phyloP scores from a whole-genome alignment of 2,113 vertebrate species.

The Apteryx mantelli region DNA sequence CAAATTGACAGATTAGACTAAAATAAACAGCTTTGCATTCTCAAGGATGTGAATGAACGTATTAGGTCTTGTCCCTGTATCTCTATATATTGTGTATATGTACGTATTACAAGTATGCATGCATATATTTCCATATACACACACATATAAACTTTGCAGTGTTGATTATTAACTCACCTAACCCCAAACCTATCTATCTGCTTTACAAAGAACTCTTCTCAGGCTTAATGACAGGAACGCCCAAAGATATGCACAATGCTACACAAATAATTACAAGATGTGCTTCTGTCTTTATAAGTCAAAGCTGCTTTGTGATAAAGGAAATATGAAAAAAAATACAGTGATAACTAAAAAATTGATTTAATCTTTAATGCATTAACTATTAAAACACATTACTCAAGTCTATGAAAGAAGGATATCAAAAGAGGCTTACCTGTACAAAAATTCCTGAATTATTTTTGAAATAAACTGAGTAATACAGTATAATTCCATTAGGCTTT shows the following conservation, averaged over 20 bases:
- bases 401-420: background rate
- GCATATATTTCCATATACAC: background rate
- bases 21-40: background rate
- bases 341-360: background rate
- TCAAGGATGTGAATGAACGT: background rate
- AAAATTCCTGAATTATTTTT: conserved; percentile 76
- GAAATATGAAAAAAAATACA: background rate
- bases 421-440: conserved; percentile 82
- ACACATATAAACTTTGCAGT: background rate
- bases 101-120: background rate
- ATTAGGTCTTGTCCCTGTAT: background rate
- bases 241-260: background rate
- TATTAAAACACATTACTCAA: background rate
- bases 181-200: background rate
- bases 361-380: background rate
- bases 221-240: background rate
- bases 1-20: background rate
- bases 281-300: background rate
- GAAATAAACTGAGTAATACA: conserved; percentile 87
- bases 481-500: conserved; percentile 89
- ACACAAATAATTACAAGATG: background rate
- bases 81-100: background rate
- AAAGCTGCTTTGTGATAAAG: background rate
- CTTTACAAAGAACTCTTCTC: background rate
- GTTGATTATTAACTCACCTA: background rate